Percentiles rank a stretch among this genome's conserved stretches.
phyloP scores from a whole-genome alignment of 1,140 invertebrate genomes.

The Aphelenchoides fujianensis region DNA sequence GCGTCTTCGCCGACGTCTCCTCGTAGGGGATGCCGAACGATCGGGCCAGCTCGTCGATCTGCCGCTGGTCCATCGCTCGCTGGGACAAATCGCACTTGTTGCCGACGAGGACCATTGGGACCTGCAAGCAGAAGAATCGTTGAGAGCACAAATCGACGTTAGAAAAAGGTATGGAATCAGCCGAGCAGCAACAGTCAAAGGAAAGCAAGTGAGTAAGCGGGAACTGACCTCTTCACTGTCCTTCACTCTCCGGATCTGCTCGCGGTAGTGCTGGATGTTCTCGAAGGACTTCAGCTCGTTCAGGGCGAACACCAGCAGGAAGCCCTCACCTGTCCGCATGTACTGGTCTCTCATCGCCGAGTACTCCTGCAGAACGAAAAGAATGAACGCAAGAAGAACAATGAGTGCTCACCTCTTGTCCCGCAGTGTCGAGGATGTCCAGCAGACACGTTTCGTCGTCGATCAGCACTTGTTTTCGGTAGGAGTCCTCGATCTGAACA shows the following conservation, averaged over 20 bases:
- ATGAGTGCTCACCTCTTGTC: conserved; percentile 99
- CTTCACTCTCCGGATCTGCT: conserved; percentile 94
- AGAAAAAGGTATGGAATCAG: too few relatives aligned
- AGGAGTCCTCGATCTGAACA: conserved; percentile 58
- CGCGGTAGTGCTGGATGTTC: conserved; percentile 88
- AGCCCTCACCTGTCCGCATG: conserved; percentile 69
- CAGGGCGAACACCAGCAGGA: conserved; percentile 75
- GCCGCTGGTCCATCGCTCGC: conserved; percentile 80
- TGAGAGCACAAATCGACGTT: neutral
- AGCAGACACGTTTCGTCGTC: conserved; percentile 97
- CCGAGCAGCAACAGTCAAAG: too few relatives aligned
- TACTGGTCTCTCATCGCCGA: conserved; percentile 70
- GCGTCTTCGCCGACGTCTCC: conserved; percentile 96
- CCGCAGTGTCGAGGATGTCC: conserved; percentile 97
- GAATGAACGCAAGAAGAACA: too few relatives aligned
- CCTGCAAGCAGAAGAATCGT: conserved; percentile 41
- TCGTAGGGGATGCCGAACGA: conserved; percentile 96
- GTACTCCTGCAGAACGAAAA: too few relatives aligned
- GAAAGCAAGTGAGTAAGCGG: too few relatives aligned
- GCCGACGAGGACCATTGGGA: conserved; percentile 74
- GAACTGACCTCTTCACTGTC: conserved; percentile 97
- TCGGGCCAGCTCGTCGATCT: conserved; percentile 85
- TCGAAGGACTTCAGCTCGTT: conserved; percentile 95
- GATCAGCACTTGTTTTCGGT: conserved; percentile 74
- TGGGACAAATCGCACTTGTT: conserved; percentile 95